phyloP scores from a whole-genome alignment of 2,113 vertebrate species.

The Eclectus roratus region DNA sequence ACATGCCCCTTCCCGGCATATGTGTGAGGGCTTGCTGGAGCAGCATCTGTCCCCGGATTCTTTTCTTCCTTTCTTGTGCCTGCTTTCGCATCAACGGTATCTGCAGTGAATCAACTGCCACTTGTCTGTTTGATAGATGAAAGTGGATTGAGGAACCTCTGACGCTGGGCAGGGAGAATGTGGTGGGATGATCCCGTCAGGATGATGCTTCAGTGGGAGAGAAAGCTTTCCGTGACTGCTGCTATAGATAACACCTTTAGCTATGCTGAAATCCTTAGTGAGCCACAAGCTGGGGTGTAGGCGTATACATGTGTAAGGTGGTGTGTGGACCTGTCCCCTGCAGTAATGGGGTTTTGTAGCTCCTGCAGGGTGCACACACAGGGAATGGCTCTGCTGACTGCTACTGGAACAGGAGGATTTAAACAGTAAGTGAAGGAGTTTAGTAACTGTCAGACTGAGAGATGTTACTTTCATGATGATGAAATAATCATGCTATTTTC shows the following conservation, averaged over 20 bases:
- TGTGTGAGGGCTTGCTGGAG: neutral
- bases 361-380: rapidly evolving
- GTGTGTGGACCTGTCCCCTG: rapidly evolving
- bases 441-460: neutral
- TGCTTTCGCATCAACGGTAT: neutral
- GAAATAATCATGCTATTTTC: neutral
- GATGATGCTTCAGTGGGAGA: neutral
- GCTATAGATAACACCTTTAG: no score
- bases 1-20: neutral
- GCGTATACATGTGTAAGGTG: neutral
- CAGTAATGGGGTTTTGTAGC: neutral
- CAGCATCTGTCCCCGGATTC: neutral
- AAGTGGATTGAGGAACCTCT: neutral
- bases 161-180: neutral
- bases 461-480: neutral
- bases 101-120: neutral
- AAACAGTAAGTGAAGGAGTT: neutral
- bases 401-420: rapidly evolving
- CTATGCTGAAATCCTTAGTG: neutral
- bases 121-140: neutral
- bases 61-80: neutral
- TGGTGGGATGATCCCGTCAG: neutral
- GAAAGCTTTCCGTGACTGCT: neutral
- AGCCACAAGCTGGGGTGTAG: neutral
- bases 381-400: neutral